These are phyloP conservation scores for Bicyclus anynana DNA, from an alignment of 1,140 invertebrate species.

Conservation along the genomic window DNA sequence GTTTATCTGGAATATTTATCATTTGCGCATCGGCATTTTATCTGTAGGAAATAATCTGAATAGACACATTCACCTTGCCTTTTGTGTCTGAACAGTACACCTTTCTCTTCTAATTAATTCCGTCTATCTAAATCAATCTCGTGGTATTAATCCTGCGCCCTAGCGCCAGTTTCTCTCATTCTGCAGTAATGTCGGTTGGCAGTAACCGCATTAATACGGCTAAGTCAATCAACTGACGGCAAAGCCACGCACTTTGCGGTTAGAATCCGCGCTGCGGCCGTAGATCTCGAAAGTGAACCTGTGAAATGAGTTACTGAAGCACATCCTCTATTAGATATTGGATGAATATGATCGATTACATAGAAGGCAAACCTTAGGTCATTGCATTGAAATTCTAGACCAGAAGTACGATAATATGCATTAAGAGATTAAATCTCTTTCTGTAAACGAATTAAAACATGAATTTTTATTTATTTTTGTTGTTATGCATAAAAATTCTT, in stretches of 20 bases:
- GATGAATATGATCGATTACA: slow-evolving; percentile 11
- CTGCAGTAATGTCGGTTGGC: slow-evolving; percentile 28
- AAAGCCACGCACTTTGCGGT: slow-evolving; percentile 47
- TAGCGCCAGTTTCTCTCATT: slow-evolving; percentile 45
- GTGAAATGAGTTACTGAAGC: slow-evolving; percentile 69
- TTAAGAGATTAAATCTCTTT: no score
- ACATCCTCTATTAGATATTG: slow-evolving; percentile 50
- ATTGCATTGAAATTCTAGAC: slow-evolving; percentile 6
- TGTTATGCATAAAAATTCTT: no score
- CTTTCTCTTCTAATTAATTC: slow-evolving; percentile 52
- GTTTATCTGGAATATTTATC: slow-evolving; percentile 33
- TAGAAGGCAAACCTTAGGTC: neutral
- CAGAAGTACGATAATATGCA: neutral
- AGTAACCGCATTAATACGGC: slow-evolving; percentile 40
- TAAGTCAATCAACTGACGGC: slow-evolving; percentile 38
- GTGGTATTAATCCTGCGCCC: slow-evolving; percentile 37
- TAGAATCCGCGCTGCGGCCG: slow-evolving; percentile 45
- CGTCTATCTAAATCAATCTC: slow-evolving; percentile 50
- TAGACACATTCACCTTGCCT: slow-evolving; percentile 41
- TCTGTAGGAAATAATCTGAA: slow-evolving; percentile 42
- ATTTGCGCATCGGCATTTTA: slow-evolving; percentile 45
- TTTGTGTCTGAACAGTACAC: slow-evolving; percentile 35
- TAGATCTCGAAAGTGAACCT: slow-evolving; percentile 65
- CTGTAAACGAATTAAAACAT: no score
- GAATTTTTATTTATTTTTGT: no score